Conservation (phyloP, 2,888 invertebrate species). For the Sturmia bella region DNA sequence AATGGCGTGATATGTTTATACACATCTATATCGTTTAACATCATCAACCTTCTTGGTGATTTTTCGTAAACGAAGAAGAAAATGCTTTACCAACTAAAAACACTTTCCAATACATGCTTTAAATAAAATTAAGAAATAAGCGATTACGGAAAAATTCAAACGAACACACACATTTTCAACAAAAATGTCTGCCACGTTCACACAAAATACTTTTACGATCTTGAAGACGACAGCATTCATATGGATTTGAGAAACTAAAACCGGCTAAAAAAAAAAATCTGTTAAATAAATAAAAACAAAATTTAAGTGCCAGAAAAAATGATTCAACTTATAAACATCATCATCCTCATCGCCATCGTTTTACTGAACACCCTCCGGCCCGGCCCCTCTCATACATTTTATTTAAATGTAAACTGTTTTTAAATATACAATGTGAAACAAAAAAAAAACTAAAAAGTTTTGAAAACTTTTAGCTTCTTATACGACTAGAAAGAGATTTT, state of each 20-base stretch:
- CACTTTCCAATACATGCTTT: not conserved
- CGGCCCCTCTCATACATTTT: not conserved
- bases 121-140: slow-evolving; percentile 1
- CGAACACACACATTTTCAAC: slow-evolving; percentile 17
- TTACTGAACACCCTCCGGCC: not conserved
- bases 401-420: slow-evolving; percentile 17
- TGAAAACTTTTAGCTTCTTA: not conserved
- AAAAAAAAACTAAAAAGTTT: not conserved
- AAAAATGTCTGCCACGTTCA: slow-evolving; percentile 51
- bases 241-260: slow-evolving; percentile 41
- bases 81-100: not conserved
- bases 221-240: slow-evolving; percentile 52
- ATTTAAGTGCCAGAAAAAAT: slow-evolving; percentile 12
- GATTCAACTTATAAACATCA: slow-evolving; percentile 33
- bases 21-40: too few species aligned
- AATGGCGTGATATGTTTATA: too few species aligned
- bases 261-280: slow-evolving; percentile 7
- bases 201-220: slow-evolving; percentile 49
- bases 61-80: too few species aligned
- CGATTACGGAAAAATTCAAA: slow-evolving; percentile 28
- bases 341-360: not conserved
- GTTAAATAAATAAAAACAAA: slow-evolving; percentile 10
- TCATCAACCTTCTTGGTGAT: too few species aligned
- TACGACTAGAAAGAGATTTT: not conserved
- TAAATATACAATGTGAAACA: not conserved